These are phyloP conservation scores for Brevimyrus niger DNA, from an alignment of 2,113 vertebrate species.

Conservation along the genomic window DNA sequence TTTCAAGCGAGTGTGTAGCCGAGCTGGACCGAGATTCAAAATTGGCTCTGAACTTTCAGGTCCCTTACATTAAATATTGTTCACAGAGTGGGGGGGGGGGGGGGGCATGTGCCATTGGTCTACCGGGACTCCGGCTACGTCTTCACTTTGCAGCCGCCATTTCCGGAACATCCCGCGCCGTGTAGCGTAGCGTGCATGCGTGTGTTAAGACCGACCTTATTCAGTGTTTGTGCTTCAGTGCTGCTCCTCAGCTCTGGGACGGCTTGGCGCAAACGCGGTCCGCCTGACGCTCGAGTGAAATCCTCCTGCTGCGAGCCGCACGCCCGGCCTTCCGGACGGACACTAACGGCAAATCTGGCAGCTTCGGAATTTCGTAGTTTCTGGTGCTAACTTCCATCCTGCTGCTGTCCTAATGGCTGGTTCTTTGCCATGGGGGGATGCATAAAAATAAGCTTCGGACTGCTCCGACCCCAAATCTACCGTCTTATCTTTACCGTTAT, in stretches of 20 bases:
- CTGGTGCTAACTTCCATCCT: not conserved
- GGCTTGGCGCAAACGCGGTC: not conserved
- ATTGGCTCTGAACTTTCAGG: not conserved
- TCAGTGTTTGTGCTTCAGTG: not conserved
- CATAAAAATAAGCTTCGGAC: not conserved
- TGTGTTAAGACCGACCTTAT: not conserved
- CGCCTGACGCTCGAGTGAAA: not conserved
- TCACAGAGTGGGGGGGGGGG: not conserved
- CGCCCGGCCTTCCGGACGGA: not conserved
- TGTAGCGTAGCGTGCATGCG: not conserved
- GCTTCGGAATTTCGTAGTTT: not conserved
- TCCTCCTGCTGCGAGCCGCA: not conserved
- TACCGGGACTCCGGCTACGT: not conserved
- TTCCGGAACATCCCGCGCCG: not conserved
- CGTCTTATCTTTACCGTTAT: not conserved
- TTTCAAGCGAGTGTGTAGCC: not conserved
- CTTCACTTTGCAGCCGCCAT: not conserved
- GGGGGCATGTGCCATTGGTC: not conserved
- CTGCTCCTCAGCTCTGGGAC: not conserved
- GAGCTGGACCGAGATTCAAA: not conserved
- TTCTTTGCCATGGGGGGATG: not conserved
- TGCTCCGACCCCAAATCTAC: not conserved
- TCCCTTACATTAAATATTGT: not conserved
- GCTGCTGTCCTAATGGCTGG: not conserved
- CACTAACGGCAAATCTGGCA: not conserved